phyloP scores from a whole-genome alignment of 2,797 vertebrate genomes.

The Miopithecus talapoin region DNA sequence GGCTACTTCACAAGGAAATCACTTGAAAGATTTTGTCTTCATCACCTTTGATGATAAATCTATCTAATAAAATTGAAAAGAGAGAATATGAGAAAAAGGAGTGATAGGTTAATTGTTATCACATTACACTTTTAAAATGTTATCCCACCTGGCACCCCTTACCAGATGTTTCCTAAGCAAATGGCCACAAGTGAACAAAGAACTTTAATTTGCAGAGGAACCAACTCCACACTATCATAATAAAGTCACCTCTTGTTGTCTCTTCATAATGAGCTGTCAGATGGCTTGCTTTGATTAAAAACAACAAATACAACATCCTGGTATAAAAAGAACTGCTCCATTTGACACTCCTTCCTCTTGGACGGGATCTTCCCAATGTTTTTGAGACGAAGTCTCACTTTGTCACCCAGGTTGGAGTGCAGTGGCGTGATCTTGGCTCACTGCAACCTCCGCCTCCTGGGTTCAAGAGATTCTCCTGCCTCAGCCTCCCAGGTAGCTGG shows the following conservation, averaged over 20 bases:
- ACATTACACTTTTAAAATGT: constrained; percentile 78
- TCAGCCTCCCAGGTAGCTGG: neutral
- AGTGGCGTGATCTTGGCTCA: neutral
- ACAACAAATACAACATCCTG: constrained; percentile 53
- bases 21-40: constrained; percentile 59
- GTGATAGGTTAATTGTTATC: constrained; percentile 82
- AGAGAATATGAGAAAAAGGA: constrained; percentile 57
- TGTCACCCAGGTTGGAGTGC: neutral
- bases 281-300: constrained; percentile 77
- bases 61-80: constrained; percentile 75
- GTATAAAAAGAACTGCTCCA: neutral
- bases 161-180: constrained; percentile 79
- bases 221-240: constrained; percentile 71
- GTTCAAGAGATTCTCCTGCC: neutral
- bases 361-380: neutral
- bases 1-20: constrained; percentile 47
- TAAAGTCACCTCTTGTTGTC: constrained; percentile 81
- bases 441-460: neutral
- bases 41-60: constrained; percentile 73
- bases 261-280: constrained; percentile 86
- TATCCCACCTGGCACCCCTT: constrained; percentile 63
- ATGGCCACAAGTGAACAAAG: constrained; percentile 82
- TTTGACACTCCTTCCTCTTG: neutral
- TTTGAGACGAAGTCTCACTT: rapidly evolving
- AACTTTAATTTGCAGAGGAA: constrained; percentile 81